These are phyloP conservation scores for Gallinago paraguaiae DNA, from an alignment of 2,113 vertebrate genomes.

Conservation along the genomic window DNA sequence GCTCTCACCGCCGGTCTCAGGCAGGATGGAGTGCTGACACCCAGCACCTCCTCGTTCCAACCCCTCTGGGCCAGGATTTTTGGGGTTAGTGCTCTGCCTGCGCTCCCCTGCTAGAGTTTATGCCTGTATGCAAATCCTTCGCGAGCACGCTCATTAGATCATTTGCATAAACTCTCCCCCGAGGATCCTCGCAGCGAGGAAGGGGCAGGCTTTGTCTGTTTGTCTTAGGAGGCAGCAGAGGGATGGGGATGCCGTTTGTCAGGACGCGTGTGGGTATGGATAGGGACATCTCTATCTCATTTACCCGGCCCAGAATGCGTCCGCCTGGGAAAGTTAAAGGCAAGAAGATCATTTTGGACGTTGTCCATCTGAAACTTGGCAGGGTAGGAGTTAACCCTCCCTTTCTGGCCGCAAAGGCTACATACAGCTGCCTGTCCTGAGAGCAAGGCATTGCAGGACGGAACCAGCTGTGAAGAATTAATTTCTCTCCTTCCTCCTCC, in stretches of 20 bases:
- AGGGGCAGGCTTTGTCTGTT: not conserved
- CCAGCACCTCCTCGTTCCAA: not conserved
- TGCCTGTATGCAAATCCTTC: constrained; percentile 17
- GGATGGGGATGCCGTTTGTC: not conserved
- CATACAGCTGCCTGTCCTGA: constrained; percentile 49
- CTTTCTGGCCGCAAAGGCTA: constrained; percentile 27
- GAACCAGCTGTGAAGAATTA: constrained; percentile 50
- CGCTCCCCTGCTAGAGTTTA: not conserved
- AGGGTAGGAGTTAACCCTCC: constrained; percentile 47
- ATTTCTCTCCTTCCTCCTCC: constrained; percentile 3
- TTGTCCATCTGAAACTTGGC: constrained; percentile 41
- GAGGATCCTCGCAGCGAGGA: not conserved
- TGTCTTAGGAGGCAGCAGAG: not conserved
- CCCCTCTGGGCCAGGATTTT: constrained; percentile 12
- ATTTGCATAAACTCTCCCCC: not conserved
- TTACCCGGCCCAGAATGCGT: not conserved
- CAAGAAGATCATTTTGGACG: constrained; percentile 28
- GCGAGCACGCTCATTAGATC: not conserved
- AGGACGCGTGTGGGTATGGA: not conserved
- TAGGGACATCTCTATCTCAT: not conserved
- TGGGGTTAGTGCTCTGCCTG: not conserved
- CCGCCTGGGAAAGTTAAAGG: constrained; percentile 1
- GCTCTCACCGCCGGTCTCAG: rapidly evolving
- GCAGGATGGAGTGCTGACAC: not conserved
- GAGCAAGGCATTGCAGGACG: constrained; percentile 45